These are phyloP conservation scores for Acinonyx jubatus DNA, from an alignment of 2,113 vertebrate species.

Conservation along the genomic window DNA sequence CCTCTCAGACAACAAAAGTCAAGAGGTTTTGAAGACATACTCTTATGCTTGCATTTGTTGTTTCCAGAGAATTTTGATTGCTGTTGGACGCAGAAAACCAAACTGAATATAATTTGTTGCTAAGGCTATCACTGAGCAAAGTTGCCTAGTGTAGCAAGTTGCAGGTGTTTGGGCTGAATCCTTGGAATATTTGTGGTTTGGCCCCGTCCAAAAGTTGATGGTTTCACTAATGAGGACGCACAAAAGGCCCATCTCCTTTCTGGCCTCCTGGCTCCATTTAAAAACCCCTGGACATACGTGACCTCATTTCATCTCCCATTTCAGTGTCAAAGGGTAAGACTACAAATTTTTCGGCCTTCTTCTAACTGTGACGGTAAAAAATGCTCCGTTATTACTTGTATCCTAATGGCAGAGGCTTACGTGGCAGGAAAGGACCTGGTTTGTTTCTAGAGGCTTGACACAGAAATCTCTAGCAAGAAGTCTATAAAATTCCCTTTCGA, in stretches of 20 bases:
- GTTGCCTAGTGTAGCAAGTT: not conserved
- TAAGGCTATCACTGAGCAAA: not conserved
- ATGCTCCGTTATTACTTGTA: not conserved
- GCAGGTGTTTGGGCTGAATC: not conserved
- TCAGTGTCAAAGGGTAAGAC: not conserved
- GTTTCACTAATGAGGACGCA: not conserved
- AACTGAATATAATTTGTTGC: not conserved
- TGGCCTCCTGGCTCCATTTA: not conserved
- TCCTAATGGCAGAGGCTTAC: not conserved
- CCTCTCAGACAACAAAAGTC: not conserved
- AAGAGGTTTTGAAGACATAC: not conserved
- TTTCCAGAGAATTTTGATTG: not conserved
- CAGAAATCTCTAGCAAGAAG: not conserved
- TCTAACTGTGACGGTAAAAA: not conserved
- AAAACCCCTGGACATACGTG: not conserved
- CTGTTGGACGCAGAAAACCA: not conserved
- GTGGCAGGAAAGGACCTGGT: not conserved
- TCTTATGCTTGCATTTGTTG: not conserved
- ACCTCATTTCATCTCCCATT: not conserved
- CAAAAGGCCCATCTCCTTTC: not conserved
- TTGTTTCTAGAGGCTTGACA: not conserved
- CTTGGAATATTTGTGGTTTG: not conserved
- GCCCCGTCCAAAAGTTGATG: not conserved
- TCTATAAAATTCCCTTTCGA: not conserved
- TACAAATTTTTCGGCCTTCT: slow-evolving; percentile 2